phyloP scores from a whole-genome alignment of 2,797 vertebrate species.

The Sarcoramphus papa region DNA sequence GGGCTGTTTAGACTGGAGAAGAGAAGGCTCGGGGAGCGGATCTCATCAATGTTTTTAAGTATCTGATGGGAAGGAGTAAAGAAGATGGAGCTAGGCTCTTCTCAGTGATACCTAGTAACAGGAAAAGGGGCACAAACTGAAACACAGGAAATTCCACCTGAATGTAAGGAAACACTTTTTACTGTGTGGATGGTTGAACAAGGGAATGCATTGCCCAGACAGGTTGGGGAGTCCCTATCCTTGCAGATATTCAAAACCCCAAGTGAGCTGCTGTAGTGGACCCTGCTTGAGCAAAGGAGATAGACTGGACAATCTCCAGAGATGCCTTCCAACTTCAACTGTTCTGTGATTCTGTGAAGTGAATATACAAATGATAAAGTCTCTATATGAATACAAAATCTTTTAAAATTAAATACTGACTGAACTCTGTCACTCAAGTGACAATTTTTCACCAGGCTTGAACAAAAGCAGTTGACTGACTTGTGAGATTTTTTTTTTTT shows the following conservation, averaged over 20 bases:
- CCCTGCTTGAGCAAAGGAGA: background rate
- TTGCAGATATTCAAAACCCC: background rate
- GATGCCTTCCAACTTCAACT: background rate
- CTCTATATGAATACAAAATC: slow-evolving; percentile 61
- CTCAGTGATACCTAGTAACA: fast-evolving
- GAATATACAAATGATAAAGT: slow-evolving; percentile 58
- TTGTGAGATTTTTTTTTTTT: background rate
- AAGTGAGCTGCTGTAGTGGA: background rate
- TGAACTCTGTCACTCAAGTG: slow-evolving; percentile 2
- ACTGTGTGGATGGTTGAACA: background rate
- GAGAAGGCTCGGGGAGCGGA: background rate
- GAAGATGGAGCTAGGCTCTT: background rate
- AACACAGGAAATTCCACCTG: background rate
- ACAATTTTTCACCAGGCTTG: slow-evolving; percentile 13
- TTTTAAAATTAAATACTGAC: slow-evolving; percentile 53
- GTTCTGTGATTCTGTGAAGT: background rate
- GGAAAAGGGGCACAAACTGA: background rate
- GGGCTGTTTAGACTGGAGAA: background rate
- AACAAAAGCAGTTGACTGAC: background rate
- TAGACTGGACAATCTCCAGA: background rate
- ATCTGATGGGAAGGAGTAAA: background rate
- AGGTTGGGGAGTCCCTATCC: background rate
- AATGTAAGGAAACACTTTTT: background rate
- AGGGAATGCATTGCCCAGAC: background rate
- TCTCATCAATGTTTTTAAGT: background rate